Conservation (phyloP, 35 echinoderm and acorn worm genomes). For the Anneissia japonica region DNA sequence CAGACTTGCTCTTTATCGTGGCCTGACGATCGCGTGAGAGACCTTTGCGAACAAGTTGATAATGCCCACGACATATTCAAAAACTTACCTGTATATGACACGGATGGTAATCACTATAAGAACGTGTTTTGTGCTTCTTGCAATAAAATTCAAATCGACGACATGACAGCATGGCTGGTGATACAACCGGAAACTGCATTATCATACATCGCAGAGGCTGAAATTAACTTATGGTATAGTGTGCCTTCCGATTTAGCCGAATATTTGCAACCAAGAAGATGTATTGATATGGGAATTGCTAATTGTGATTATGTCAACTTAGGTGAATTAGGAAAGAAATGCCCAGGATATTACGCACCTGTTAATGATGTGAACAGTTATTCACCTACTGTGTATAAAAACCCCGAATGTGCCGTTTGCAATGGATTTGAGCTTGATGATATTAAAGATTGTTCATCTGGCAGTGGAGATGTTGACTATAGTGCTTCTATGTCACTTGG, state of each 20-base stretch:
- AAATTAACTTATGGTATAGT: not conserved
- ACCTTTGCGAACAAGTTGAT: not conserved
- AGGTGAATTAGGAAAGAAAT: not conserved
- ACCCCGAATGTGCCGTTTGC: slow-evolving; percentile 2
- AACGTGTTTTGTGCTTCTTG: slow-evolving; percentile 36
- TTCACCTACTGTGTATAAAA: not conserved
- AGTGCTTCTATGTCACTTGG: not conserved
- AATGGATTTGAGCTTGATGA: not conserved
- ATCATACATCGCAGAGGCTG: not conserved
- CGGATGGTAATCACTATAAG: slow-evolving; percentile 6
- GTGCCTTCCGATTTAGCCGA: not conserved
- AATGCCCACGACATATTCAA: not conserved
- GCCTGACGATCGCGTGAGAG: slow-evolving; percentile 3
- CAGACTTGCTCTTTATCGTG: not conserved
- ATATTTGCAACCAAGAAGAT: not conserved
- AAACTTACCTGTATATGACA: slow-evolving; percentile 25
- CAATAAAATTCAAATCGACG: not conserved
- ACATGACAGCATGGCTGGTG: not conserved
- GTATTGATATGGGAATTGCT: not conserved
- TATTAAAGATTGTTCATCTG: not conserved
- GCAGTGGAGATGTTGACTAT: too few relatives aligned
- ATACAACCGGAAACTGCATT: not conserved
- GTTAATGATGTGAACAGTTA: not conserved
- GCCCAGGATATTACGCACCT: slow-evolving; percentile 19
- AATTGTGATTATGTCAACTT: not conserved